A percentile compares a stretch with the other conserved stretches of the same genome.
Evolutionary conservation across 2,113 vertebrate genomes (phyloP).

Genomic region (Phalacrocorax pelagicus): DNA sequence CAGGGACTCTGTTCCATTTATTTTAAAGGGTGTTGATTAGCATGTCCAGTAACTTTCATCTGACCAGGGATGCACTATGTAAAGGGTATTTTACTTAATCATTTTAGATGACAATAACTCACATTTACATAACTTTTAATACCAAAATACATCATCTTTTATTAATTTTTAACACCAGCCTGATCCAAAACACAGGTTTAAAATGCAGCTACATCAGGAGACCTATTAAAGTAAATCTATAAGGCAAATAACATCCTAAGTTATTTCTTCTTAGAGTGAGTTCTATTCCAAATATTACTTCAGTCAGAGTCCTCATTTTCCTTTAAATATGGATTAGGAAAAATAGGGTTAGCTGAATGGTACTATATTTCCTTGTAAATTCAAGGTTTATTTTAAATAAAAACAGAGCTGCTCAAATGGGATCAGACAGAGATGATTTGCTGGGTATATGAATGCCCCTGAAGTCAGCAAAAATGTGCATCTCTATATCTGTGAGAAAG

Average conservation of each 20-base stretch:
- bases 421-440: slow-evolving; percentile 56
- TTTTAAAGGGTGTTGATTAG: neutral
- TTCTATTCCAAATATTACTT: neutral
- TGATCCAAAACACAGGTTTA: neutral
- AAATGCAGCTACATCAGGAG: neutral
- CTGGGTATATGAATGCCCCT: slow-evolving; percentile 30
- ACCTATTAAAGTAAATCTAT: neutral
- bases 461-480: slow-evolving; percentile 64
- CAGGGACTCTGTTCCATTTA: neutral
- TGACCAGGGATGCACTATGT: neutral
- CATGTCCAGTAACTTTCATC: neutral
- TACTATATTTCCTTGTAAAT: slow-evolving; percentile 13
- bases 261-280: neutral
- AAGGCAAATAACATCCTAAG: neutral
- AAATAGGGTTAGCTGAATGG: slow-evolving; percentile 11
- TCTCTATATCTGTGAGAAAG: slow-evolving; percentile 25
- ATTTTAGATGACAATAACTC: neutral
- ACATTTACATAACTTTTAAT: neutral
- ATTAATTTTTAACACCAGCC: neutral
- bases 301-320: neutral
- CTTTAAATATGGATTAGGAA: neutral
- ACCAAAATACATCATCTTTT: neutral
- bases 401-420: slow-evolving; percentile 30
- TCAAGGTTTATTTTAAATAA: slow-evolving; percentile 47
- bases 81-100: neutral